phyloP scores from a whole-genome alignment of 1,140 invertebrate species.

The Paraescarpia echinospica region DNA sequence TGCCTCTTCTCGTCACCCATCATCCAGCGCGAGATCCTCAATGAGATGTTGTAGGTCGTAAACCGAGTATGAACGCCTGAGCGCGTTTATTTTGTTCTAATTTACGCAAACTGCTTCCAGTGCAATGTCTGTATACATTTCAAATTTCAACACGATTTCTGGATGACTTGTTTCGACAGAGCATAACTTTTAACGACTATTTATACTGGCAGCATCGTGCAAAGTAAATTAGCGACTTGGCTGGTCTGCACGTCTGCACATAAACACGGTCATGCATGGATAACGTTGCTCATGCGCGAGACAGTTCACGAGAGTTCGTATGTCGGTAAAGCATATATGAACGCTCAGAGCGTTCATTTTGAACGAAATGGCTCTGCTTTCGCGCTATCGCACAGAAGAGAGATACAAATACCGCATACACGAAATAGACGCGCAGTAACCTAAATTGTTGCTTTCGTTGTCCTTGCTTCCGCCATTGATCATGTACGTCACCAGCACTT shows the following conservation, averaged over 20 bases:
- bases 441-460: too few species aligned
- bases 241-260: not conserved
- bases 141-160: not conserved
- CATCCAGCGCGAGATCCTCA: not conserved
- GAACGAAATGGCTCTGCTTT: too few species aligned
- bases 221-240: not conserved
- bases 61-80: not conserved
- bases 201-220: not conserved
- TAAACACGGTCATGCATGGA: not conserved
- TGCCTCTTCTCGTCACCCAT: conserved; percentile 3
- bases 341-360: not conserved
- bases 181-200: not conserved
- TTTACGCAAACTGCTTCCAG: not conserved
- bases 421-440: not conserved
- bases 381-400: not conserved
- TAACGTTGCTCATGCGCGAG: not conserved
- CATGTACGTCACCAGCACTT: too few species aligned
- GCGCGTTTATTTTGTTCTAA: not conserved
- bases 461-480: too few species aligned
- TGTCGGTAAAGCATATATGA: not conserved
- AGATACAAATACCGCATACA: not conserved
- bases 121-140: not conserved
- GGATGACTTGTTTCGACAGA: not conserved
- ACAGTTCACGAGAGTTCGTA: not conserved
- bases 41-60: not conserved